Percentiles rank a stretch among this genome's conserved stretches.
These are phyloP conservation scores for Gambelia wislizenii DNA, from an alignment of 2,797 vertebrate species.

Conservation along the genomic window DNA sequence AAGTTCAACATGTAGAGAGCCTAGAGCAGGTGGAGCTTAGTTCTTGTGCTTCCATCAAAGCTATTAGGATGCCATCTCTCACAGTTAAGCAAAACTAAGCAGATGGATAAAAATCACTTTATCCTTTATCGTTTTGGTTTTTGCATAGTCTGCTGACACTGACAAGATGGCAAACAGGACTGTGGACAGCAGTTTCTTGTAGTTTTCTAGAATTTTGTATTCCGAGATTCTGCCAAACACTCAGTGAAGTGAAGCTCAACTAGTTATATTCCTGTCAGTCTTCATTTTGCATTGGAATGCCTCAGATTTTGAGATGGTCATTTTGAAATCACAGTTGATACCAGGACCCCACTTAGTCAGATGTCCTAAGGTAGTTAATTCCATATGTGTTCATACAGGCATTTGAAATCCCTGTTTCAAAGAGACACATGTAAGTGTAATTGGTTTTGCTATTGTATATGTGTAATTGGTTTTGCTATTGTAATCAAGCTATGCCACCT, in stretches of 20 bases:
- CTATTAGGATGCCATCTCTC: no score
- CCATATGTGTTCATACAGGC: background rate
- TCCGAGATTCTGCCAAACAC: background rate
- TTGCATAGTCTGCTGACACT: background rate
- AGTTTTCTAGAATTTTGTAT: background rate
- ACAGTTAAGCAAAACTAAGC: no score
- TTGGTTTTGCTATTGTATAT: background rate
- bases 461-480: background rate
- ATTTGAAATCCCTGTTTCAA: background rate
- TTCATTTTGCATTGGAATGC: background rate
- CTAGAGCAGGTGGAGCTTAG: no score
- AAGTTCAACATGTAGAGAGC: no score
- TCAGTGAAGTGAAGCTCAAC: background rate
- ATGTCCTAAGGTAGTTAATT: background rate
- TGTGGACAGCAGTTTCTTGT: background rate
- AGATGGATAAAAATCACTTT: no score
- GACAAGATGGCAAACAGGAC: background rate
- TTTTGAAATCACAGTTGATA: background rate
- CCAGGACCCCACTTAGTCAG: background rate
- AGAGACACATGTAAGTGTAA: background rate
- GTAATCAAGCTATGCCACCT: background rate
- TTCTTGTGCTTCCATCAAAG: no score
- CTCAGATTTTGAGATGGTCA: background rate
- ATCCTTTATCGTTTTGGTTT: background rate
- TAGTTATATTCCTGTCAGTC: background rate